Conservation (phyloP, 2,888 invertebrate genomes). For the Steromphala cineraria region DNA sequence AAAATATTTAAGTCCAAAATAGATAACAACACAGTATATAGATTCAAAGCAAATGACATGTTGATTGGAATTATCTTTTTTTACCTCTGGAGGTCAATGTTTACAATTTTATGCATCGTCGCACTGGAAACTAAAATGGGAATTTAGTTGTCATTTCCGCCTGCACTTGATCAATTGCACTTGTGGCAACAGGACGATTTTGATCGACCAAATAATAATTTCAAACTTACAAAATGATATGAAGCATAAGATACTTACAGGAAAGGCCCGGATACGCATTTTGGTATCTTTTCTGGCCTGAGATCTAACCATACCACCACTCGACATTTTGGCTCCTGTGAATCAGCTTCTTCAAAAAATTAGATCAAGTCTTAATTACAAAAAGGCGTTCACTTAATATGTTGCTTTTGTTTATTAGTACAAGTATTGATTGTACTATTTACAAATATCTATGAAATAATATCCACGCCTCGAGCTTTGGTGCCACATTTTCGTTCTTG, state of each 20-base stretch:
- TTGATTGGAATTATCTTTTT: no score
- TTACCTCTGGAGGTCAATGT: background rate
- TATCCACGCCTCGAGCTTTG: background rate
- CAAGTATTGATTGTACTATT: background rate
- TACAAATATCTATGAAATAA: background rate
- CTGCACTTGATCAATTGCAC: background rate
- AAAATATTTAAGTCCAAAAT: no score
- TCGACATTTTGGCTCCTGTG: slow-evolving; percentile 28
- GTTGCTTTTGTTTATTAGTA: background rate
- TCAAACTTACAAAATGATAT: background rate
- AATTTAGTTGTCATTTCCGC: background rate
- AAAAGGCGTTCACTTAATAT: background rate
- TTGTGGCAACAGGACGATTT: background rate
- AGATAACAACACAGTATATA: no score
- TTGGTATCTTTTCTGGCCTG: slow-evolving; percentile 78
- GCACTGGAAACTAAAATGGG: background rate
- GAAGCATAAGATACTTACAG: slow-evolving; percentile 84
- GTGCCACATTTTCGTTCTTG: slow-evolving; percentile 10
- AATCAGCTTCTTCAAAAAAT: slow-evolving; percentile 9
- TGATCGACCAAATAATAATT: background rate
- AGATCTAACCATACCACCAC: slow-evolving; percentile 45
- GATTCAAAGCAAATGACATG: no score
- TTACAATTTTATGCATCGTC: slow-evolving; percentile 8
- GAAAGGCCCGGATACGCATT: slow-evolving; percentile 98
- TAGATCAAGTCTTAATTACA: background rate